Base-by-base conservation (phyloP, 2,113 vertebrate species). In the Odontesthes bonariensis region DNA sequence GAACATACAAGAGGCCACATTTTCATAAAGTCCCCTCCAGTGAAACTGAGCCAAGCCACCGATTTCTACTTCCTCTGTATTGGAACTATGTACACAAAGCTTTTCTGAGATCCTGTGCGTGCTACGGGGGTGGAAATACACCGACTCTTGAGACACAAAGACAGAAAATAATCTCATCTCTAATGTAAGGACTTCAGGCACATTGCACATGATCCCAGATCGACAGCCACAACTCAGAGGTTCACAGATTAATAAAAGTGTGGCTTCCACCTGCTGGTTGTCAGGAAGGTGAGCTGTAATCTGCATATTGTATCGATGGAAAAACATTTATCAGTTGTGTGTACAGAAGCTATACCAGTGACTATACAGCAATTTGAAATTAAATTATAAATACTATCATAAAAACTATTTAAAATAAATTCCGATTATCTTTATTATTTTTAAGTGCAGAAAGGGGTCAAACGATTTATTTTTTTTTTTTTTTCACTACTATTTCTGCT, bases 241-340 rank as follows among this genome's bases (percentile, higher is more conserved):
- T 57, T 54, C 0, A 51, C 22, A 42, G 1, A 64, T 20, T 11
- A 66, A 62, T 17, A 22, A 63, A 69, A 49, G 14, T 59, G 11
- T 69, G 38, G 49, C 69, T 80, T 78, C 80, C 78, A 77, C 49
- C 69, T 79, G 69, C 72, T 84, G 74, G 76, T 61, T 75, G 49
- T 20, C 53, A 23, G 68, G 56, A 35, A 8, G 17, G 1, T 16
- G 52, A 49, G 47, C 32, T 40, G 2, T 20, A 42, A 68, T 75
- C 19, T 62, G 1, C 51, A 42, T 19, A 31, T 35, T 17, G 3
- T 68, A 7, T 11, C 32, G n/a, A 54, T 11, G 17, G 62, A 72
- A 62, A 60, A 66, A 61, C 54, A 68, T 3, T 47, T 35, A 64
- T 59, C 6, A 59, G 8, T 33, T 66, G 33, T 73, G 31, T 3